A percentile compares a stretch with the other conserved stretches of the same genome.
Evolutionary conservation across 2,888 invertebrate species (phyloP).

Genomic region (Gonocerus acuteangulatus): DNA sequence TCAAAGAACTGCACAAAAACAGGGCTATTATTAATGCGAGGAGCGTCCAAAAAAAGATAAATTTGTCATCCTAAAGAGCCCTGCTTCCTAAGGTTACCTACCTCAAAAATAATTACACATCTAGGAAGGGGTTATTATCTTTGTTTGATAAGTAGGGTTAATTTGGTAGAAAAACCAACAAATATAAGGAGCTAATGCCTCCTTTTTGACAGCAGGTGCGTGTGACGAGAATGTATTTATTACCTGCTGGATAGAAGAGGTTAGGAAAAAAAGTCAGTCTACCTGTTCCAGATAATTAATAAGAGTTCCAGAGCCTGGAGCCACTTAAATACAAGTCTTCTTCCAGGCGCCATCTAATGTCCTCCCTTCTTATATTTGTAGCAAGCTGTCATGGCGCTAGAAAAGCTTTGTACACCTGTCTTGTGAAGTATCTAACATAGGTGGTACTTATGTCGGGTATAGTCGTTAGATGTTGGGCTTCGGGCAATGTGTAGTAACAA

Average conservation of each 20-base stretch:
- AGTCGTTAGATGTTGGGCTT: no score
- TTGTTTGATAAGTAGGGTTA: not conserved
- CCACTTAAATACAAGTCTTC: conserved; percentile 9
- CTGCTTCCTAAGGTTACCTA: conserved; percentile 1
- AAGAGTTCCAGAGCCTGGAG: not conserved
- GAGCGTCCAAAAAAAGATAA: no score
- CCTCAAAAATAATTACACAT: conserved; percentile 11
- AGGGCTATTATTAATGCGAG: no score
- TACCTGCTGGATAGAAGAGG: conserved; percentile 6
- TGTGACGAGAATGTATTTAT: conserved; percentile 21
- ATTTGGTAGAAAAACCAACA: conserved; percentile 24
- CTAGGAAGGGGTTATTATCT: conserved; percentile 14
- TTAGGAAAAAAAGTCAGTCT: not conserved
- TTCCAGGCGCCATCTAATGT: conserved; percentile 8
- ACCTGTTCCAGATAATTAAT: conserved; percentile 20
- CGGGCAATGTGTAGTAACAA: no score
- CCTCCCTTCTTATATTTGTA: no score
- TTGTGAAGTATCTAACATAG: no score
- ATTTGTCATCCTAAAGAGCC: not conserved
- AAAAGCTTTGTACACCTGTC: no score
- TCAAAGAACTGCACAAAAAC: no score
- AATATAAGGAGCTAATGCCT: conserved; percentile 22
- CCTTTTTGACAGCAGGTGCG: conserved; percentile 24
- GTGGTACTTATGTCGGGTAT: no score
- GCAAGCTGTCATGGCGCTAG: no score